phyloP scores from a whole-genome alignment of 1,140 invertebrate species.

The Drosophila takahashii region DNA sequence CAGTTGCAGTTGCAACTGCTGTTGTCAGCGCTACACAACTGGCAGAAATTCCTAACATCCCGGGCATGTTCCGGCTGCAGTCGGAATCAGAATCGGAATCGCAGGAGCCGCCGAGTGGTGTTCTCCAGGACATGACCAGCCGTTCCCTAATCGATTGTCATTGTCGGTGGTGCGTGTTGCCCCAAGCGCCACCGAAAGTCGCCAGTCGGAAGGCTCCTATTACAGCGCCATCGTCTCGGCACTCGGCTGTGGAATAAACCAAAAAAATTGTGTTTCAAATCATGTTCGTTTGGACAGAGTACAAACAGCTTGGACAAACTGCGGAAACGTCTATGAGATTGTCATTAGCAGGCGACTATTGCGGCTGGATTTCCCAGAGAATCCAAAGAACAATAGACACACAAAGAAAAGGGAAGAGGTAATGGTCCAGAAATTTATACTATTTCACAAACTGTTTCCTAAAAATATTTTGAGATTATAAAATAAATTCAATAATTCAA shows the following conservation, averaged over 20 bases:
- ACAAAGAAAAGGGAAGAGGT: slow-evolving; percentile 3
- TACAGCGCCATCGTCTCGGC: slow-evolving; percentile 38
- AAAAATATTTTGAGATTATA: no score
- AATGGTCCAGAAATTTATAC: background rate
- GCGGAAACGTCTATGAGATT: slow-evolving; percentile 76
- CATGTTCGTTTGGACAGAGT: slow-evolving; percentile 76
- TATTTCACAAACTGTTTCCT: no score
- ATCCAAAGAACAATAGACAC: slow-evolving; percentile 62
- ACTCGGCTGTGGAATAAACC: slow-evolving; percentile 49
- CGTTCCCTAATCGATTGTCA: slow-evolving; percentile 57
- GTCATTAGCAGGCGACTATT: slow-evolving; percentile 75
- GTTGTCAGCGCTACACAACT: slow-evolving; percentile 74
- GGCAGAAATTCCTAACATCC: slow-evolving; percentile 76
- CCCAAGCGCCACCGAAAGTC: slow-evolving; percentile 51
- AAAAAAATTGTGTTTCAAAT: slow-evolving; percentile 81
- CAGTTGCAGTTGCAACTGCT: slow-evolving; percentile 20
- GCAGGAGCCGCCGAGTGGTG: slow-evolving; percentile 37
- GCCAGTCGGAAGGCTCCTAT: slow-evolving; percentile 53
- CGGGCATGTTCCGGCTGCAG: slow-evolving; percentile 38
- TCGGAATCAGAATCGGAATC: slow-evolving; percentile 8
- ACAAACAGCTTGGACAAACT: slow-evolving; percentile 84
- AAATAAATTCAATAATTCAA: no score
- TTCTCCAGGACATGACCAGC: slow-evolving; percentile 60
- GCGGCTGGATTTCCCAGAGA: slow-evolving; percentile 42
- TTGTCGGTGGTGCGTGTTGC: slow-evolving; percentile 50